Evolutionary conservation across 2,888 invertebrate species (phyloP).

Genomic region (Ormyrus thymus): DNA sequence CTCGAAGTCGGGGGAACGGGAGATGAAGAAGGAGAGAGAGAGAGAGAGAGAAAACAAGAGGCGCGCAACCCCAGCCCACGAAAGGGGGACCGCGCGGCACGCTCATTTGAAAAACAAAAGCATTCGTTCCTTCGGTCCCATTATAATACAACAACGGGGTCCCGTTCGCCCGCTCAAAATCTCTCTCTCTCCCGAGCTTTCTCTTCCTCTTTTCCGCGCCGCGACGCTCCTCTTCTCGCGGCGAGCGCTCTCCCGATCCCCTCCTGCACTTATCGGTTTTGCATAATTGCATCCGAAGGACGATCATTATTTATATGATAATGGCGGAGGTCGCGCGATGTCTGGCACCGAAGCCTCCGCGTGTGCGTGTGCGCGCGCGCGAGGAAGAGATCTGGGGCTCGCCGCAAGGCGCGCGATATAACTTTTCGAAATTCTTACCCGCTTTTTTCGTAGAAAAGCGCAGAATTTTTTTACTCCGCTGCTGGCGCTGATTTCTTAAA

Average conservation of each 20-base stretch:
- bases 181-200: slow-evolving; percentile 5
- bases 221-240: background rate
- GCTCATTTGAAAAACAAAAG: slow-evolving; percentile 72
- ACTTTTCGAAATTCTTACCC: too few species aligned
- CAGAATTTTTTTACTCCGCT: too few species aligned
- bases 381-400: too few species aligned
- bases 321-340: slow-evolving; percentile 55
- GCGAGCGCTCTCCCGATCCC: slow-evolving; percentile 47
- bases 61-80: slow-evolving; percentile 48
- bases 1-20: slow-evolving; percentile 38
- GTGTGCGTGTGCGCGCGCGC: background rate
- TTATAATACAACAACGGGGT: slow-evolving; percentile 66
- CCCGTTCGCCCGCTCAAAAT: slow-evolving; percentile 50
- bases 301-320: slow-evolving; percentile 67
- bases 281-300: slow-evolving; percentile 66
- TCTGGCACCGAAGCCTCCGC: background rate
- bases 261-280: slow-evolving; percentile 64
- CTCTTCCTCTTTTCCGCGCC: background rate
- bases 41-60: slow-evolving; percentile 51
- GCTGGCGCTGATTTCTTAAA: too few species aligned
- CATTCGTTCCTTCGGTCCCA: slow-evolving; percentile 62
- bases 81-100: slow-evolving; percentile 55
- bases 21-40: slow-evolving; percentile 29
- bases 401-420: too few species aligned
- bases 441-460: too few species aligned